Evolutionary conservation across 1,140 invertebrate genomes (phyloP).

Genomic region (Carposina sasakii): DNA sequence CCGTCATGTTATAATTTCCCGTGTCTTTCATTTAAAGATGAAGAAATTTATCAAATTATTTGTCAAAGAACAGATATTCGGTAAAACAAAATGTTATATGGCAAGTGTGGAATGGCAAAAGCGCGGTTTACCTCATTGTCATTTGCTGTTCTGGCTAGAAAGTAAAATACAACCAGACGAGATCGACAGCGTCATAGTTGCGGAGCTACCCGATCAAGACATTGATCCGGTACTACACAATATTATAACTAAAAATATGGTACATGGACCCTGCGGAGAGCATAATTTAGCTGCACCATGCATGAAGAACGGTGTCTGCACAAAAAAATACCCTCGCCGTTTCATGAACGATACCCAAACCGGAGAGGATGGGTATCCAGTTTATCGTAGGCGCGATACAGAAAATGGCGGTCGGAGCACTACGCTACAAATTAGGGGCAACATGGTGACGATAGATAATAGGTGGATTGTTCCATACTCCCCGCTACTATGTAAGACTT

Average conservation of each 20-base stretch:
- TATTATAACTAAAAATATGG: constrained; percentile 63
- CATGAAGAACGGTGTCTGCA: constrained; percentile 25
- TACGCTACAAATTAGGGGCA: constrained; percentile 24
- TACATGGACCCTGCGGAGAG: constrained; percentile 65
- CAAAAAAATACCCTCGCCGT: constrained; percentile 20
- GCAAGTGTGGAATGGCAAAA: constrained; percentile 71
- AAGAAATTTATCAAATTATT: constrained; percentile 63
- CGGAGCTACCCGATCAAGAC: constrained; percentile 67
- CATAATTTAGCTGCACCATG: constrained; percentile 33
- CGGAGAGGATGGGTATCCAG: constrained; percentile 38
- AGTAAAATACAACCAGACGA: constrained; percentile 44
- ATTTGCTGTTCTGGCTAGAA: constrained; percentile 45
- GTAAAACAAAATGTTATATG: constrained; percentile 50
- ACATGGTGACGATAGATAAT: constrained; percentile 53
- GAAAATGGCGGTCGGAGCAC: constrained; percentile 44
- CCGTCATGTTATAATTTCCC: constrained; percentile 45
- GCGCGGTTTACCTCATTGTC: constrained; percentile 58
- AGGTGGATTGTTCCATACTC: constrained; percentile 43
- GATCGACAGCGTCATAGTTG: constrained; percentile 66
- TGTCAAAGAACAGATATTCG: constrained; percentile 44
- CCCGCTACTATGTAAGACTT: constrained; percentile 43
- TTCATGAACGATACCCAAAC: constrained; percentile 18
- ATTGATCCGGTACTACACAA: constrained; percentile 50
- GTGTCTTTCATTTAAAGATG: constrained; percentile 71
- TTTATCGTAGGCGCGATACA: constrained; percentile 31